Percentiles rank a stretch among this genome's conserved stretches.
Evolutionary conservation across 2,797 vertebrate genomes (phyloP).

Genomic region (Peromyscus eremicus): DNA sequence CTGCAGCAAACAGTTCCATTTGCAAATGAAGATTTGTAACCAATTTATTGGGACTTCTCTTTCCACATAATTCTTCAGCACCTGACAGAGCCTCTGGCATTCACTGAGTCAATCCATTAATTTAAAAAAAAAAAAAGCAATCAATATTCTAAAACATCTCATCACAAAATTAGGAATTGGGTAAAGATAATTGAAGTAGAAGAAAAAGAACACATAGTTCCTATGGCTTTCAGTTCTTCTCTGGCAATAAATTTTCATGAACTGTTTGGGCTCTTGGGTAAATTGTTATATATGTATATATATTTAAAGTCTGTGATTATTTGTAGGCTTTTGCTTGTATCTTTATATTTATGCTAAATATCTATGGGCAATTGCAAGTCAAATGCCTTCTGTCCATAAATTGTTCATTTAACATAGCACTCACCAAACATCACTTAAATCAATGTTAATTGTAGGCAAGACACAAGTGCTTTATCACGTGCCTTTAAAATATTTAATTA

Average conservation of each 20-base stretch:
- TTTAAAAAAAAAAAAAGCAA: constrained; percentile 73
- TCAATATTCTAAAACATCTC: constrained; percentile 67
- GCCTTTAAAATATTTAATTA: constrained; percentile 53
- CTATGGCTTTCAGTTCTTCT: constrained; percentile 55
- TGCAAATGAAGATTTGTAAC: constrained; percentile 55
- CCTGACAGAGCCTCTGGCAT: constrained; percentile 3
- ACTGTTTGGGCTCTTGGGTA: constrained; percentile 57
- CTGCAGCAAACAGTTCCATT: constrained; percentile 48
- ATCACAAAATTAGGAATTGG: constrained; percentile 70
- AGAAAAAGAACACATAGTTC: constrained; percentile 68
- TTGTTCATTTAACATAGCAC: constrained; percentile 54
- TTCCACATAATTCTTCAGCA: constrained; percentile 63
- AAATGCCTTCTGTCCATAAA: constrained; percentile 59
- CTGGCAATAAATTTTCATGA: constrained; percentile 69
- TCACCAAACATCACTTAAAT: constrained; percentile 33
- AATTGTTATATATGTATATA: constrained; percentile 55
- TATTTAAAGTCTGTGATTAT: constrained; percentile 69
- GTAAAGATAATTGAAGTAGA: constrained; percentile 71
- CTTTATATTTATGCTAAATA: constrained; percentile 57
- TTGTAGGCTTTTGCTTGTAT: constrained; percentile 50
- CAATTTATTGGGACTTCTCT: constrained; percentile 48
- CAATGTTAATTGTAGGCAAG: constrained; percentile 32
- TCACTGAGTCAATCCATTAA: constrained; percentile 42
- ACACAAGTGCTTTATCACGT: constrained; percentile 53
- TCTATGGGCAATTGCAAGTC: constrained; percentile 59